A percentile compares a stretch with the other conserved stretches of the same genome.
Conservation (phyloP, 1,140 invertebrate species). For the Nasonia giraulti region DNA sequence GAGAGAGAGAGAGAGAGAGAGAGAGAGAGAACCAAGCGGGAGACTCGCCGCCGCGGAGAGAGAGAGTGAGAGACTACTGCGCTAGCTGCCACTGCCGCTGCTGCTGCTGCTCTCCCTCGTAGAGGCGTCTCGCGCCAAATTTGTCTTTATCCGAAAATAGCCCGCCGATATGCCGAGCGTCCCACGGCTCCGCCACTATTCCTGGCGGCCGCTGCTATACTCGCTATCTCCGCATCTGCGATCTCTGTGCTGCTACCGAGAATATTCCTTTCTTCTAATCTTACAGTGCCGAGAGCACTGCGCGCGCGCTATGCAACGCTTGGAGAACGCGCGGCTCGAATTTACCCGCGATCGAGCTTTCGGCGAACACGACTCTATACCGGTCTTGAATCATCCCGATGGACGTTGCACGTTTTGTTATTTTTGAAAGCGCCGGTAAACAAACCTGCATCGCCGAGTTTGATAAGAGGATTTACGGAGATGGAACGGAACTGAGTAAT, state of each 20-base stretch:
- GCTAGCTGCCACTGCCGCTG: neutral
- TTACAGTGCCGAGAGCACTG: neutral
- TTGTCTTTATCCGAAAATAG: slow-evolving; percentile 88
- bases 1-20: slow-evolving; percentile 5
- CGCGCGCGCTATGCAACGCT: neutral
- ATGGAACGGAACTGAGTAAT: too few species aligned
- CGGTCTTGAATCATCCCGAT: neutral
- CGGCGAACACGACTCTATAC: neutral
- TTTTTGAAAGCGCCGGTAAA: neutral
- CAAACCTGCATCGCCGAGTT: neutral
- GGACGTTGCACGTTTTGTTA: neutral
- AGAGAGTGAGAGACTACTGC: neutral
- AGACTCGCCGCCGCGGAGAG: slow-evolving; percentile 45
- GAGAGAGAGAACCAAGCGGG: slow-evolving; percentile 30
- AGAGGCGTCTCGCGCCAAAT: slow-evolving; percentile 80
- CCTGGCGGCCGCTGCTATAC: slow-evolving; percentile 56
- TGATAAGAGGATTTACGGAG: too few species aligned
- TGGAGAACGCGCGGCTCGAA: neutral
- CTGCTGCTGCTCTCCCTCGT: slow-evolving; percentile 22
- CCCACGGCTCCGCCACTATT: slow-evolving; percentile 61
- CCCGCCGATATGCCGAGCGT: slow-evolving; percentile 59
- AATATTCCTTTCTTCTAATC: slow-evolving; percentile 41
- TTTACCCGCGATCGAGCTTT: neutral
- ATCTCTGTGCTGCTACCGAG: neutral
- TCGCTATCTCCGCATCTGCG: slow-evolving; percentile 38